Base-by-base conservation (phyloP, 2,888 invertebrate species). In the Cyaniris semiargus region DNA sequence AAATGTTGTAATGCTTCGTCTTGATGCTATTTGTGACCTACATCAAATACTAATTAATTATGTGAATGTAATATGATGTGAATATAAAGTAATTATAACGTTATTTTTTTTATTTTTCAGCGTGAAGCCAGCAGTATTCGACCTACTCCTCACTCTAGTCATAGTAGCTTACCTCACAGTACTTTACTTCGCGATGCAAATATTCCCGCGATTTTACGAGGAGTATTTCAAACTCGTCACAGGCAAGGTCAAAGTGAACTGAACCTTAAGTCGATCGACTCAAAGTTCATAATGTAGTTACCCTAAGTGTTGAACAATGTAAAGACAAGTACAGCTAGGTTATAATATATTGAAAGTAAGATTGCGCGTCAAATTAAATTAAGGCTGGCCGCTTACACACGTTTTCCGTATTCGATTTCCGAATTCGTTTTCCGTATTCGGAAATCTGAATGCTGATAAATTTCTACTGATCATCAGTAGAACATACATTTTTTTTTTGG, bases 91-190 rank as follows among this genome's bases (percentile, higher is more conserved):
- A 53, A 1, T 53, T 5, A 15, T 18, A 53, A 53, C 18, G n/a
- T n/a, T 1, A 5, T 48, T 48, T 78, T 79, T 70, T 76, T 78
- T 74, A 23, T 66, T 95, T 95, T 96, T 83, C 95, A 98, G 98
- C 89, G 99, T 99, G 7, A 99, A 99, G 88, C 99, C 99, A 80
- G 99, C 99, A 13, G 96, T 99, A 78, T 99, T 99, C 94, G 99
- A 99, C 95, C 96, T 99, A 83, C 96, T 99, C 83, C 95, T 99
- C 18, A 98, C 99, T 0, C 89, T 97, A 79, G 96, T 96, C 58
- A 99, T 99, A 85, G 94, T 96, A 56, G 94, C 96, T 34, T 99
- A 99, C 90, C 95, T 99, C 77, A 95, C 96, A n/a, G 85, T 96
- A 6, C 95, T 99, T n/a, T 99, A 98, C 90, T 95, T 97, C 83